Percentiles rank a stretch among this genome's conserved stretches.
Evolutionary conservation across 2,797 vertebrate genomes (phyloP).

Genomic region (Glossophaga mutica): DNA sequence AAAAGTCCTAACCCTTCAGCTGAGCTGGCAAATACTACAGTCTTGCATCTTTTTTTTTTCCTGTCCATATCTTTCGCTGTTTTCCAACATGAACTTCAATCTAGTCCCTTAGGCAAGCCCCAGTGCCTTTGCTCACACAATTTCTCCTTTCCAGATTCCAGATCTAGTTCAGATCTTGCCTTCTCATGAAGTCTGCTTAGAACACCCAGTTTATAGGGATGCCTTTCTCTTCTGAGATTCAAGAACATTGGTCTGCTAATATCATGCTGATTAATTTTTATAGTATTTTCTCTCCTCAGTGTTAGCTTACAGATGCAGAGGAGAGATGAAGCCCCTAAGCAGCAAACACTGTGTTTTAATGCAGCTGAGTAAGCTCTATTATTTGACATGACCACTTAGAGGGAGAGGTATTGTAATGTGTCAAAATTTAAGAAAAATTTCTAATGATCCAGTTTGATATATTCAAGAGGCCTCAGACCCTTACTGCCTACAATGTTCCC

Average conservation of each 20-base stretch:
- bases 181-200: neutral
- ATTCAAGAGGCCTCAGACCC: neutral
- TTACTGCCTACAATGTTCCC: neutral
- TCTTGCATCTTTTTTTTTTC: neutral
- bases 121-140: neutral
- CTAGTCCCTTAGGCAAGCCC: neutral
- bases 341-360: neutral
- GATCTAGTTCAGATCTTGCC: neutral
- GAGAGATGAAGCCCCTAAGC: neutral
- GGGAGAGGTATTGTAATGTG: neutral
- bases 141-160: neutral
- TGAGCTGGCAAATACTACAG: neutral
- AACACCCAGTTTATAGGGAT: neutral
- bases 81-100: neutral
- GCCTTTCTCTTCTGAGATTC: neutral
- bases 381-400: neutral
- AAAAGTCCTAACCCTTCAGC: neutral
- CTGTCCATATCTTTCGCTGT: neutral
- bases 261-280: neutral
- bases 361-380: neutral
- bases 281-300: neutral
- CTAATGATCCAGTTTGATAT: neutral
- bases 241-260: neutral
- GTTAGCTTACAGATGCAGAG: neutral
- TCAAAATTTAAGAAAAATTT: neutral